Percentiles rank a stretch among this genome's conserved stretches.
These are phyloP conservation scores for Cabera pusaria DNA, from an alignment of 2,888 invertebrate species.

Conservation along the genomic window DNA sequence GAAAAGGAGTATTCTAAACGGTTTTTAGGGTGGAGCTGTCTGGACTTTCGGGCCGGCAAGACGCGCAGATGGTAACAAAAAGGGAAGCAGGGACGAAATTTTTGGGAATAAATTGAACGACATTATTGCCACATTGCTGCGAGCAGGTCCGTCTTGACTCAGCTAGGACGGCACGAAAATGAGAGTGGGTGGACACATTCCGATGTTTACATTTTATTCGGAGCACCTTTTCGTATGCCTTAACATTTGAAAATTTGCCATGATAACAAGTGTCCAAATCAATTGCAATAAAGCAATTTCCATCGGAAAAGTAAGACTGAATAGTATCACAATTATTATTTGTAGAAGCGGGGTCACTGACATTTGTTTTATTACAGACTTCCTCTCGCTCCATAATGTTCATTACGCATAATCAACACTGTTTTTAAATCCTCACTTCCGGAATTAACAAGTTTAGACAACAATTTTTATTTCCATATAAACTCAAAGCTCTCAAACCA, in stretches of 20 bases:
- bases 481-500: too few relatives aligned
- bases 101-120: conserved; percentile 80
- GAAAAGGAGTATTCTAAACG: conserved; percentile 73
- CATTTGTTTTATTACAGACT: conserved; percentile 69
- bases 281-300: too few relatives aligned
- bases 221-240: too few relatives aligned
- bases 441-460: too few relatives aligned
- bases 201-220: neutral
- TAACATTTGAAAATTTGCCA: too few relatives aligned
- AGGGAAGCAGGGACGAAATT: conserved; percentile 75
- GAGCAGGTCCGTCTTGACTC: conserved; percentile 38
- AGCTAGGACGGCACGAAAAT: conserved; percentile 30
- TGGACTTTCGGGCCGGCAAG: conserved; percentile 70
- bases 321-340: too few relatives aligned
- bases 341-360: conserved; percentile 68
- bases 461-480: too few relatives aligned
- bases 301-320: too few relatives aligned
- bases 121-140: conserved; percentile 62
- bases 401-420: conserved; percentile 53
- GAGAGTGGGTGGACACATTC: conserved; percentile 41
- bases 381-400: conserved; percentile 67
- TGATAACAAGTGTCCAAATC: too few relatives aligned
- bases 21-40: conserved; percentile 83
- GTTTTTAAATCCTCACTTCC: conserved; percentile 42
- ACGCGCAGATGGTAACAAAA: conserved; percentile 81